Percentiles rank a stretch among this genome's conserved stretches.
These are phyloP conservation scores for Asbolus verrucosus DNA, from an alignment of 1,140 invertebrate species.

Conservation along the genomic window DNA sequence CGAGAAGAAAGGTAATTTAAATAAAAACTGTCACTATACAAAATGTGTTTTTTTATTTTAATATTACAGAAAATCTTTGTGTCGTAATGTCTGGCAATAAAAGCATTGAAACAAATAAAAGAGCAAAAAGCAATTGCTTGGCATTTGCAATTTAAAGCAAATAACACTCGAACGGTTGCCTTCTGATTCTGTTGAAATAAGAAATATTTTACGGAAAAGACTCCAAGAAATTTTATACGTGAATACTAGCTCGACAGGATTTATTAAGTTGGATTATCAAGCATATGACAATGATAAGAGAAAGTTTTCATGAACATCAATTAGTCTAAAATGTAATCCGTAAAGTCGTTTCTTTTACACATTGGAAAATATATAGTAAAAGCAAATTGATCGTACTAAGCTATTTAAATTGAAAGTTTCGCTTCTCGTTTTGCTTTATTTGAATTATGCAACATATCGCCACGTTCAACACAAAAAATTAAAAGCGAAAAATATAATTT, in stretches of 20 bases:
- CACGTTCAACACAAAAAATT: too few relatives aligned
- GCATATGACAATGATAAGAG: too few relatives aligned
- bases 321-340: neutral
- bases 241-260: neutral
- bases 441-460: too few relatives aligned
- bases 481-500: too few relatives aligned
- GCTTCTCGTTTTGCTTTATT: too few relatives aligned
- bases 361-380: too few relatives aligned
- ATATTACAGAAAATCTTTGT: slow-evolving; percentile 8
- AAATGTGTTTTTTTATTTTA: slow-evolving; percentile 5
- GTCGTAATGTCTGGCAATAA: slow-evolving; percentile 10
- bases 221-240: slow-evolving; percentile 23
- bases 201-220: slow-evolving; percentile 22
- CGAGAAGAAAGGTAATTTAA: too few relatives aligned
- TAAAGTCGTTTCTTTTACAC: neutral
- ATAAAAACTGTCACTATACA: too few relatives aligned
- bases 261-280: neutral
- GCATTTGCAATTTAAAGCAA: slow-evolving; percentile 41
- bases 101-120: slow-evolving; percentile 34
- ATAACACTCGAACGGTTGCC: slow-evolving; percentile 39
- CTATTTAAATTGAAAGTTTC: too few relatives aligned
- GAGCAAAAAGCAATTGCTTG: slow-evolving; percentile 34
- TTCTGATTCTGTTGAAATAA: slow-evolving; percentile 28
- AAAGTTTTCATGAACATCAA: neutral
- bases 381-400: too few relatives aligned